phyloP scores from a whole-genome alignment of 2,797 vertebrate species.

The Crenuchus spilurus region DNA sequence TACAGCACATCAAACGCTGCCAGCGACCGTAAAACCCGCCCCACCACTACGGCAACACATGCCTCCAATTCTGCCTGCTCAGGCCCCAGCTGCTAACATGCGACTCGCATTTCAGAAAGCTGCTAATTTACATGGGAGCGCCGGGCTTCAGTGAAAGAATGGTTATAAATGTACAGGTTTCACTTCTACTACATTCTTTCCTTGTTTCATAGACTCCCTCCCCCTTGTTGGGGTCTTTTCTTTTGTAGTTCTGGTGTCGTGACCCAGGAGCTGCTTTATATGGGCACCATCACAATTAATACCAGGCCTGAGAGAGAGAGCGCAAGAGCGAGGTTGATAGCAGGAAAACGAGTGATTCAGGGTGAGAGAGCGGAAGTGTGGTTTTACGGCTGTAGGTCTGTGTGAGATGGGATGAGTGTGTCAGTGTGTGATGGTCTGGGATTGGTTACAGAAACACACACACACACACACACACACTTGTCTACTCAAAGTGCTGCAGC shows the following conservation, averaged over 20 bases:
- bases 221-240: not conserved
- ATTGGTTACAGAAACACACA: conserved; percentile 47
- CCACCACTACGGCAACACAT: conserved; percentile 86
- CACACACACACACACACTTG: not conserved
- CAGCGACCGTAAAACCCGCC: conserved; percentile 88
- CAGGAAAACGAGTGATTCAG: conserved; percentile 40
- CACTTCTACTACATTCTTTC: conserved; percentile 12
- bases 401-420: conserved; percentile 41
- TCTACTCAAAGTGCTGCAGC: conserved; percentile 28
- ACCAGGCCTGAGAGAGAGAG: not conserved
- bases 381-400: conserved; percentile 54
- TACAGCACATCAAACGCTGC: conserved; percentile 88
- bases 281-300: conserved; percentile 20
- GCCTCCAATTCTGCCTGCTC: conserved; percentile 82
- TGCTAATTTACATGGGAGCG: conserved; percentile 42
- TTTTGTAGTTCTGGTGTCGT: conserved; percentile 22
- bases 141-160: conserved; percentile 24
- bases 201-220: conserved; percentile 23
- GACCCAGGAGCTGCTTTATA: conserved; percentile 25
- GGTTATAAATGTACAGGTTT: conserved; percentile 31
- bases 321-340: conserved; percentile 37
- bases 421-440: conserved; percentile 48
- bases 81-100: conserved; percentile 82
- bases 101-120: conserved; percentile 60
- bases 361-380: conserved; percentile 56